phyloP scores from a whole-genome alignment of 2,888 invertebrate species.

The Elysia crispata region DNA sequence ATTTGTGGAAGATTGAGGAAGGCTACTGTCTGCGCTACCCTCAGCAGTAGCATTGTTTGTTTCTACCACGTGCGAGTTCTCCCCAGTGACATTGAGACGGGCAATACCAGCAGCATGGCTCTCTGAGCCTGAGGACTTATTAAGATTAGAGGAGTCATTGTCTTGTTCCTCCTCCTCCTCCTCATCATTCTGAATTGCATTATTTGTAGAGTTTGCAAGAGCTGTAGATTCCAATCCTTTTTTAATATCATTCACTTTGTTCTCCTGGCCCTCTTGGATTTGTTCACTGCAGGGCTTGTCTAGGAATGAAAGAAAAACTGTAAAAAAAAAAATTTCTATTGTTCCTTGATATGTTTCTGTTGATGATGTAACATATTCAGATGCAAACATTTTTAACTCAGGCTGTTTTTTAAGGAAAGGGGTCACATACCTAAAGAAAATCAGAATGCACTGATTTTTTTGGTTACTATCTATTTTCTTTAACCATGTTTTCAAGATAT shows the following conservation, averaged over 20 bases:
- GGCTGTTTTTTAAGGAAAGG: too few species aligned
- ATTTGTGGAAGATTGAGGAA: conserved; percentile 15
- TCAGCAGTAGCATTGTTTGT: conserved; percentile 18
- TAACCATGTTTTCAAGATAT: too few species aligned
- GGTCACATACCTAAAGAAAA: too few species aligned
- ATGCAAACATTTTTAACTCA: too few species aligned
- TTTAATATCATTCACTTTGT: conserved; percentile 33
- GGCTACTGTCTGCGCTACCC: conserved; percentile 16
- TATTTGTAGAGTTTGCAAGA: conserved; percentile 21
- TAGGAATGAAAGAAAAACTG: too few species aligned
- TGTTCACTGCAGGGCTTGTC: conserved; percentile 14
- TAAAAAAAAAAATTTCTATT: too few species aligned
- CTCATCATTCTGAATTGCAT: neutral
- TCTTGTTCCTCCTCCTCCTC: conserved; percentile 15
- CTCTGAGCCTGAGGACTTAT: conserved; percentile 42
- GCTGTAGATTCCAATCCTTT: neutral
- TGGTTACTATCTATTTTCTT: too few species aligned
- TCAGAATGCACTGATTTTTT: too few species aligned
- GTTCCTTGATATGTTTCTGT: neutral
- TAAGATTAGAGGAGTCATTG: conserved; percentile 35
- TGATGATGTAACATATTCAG: too few species aligned
- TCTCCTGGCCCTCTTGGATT: conserved; percentile 23
- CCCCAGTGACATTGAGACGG: conserved; percentile 47
- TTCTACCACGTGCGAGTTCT: conserved; percentile 19
- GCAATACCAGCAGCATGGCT: conserved; percentile 45